Percentiles rank a stretch among this genome's conserved stretches.
Conservation (phyloP, 2,113 vertebrate genomes). For the Tauraco erythrolophus region DNA sequence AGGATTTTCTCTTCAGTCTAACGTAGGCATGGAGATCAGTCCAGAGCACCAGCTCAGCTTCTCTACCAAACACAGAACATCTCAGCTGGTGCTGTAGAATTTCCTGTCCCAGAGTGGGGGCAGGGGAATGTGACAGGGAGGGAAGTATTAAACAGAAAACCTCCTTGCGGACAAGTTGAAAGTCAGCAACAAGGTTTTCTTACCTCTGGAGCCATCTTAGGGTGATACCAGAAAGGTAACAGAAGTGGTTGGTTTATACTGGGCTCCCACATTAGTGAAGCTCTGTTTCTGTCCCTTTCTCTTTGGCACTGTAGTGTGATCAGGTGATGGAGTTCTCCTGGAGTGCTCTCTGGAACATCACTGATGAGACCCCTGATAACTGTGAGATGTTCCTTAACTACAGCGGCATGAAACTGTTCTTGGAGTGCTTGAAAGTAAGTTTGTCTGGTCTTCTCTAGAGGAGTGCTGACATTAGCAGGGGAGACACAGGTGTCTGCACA, state of each 20-base stretch:
- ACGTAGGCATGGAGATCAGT: background rate
- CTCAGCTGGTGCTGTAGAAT: background rate
- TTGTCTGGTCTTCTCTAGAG: background rate
- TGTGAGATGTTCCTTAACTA: slow-evolving; percentile 98
- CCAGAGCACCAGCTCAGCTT: background rate
- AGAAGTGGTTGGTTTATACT: background rate
- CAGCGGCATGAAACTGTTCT: slow-evolving; percentile 95
- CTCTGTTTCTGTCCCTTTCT: background rate
- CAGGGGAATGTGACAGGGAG: background rate
- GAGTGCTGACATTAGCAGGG: background rate
- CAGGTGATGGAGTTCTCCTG: slow-evolving; percentile 99
- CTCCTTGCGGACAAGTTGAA: background rate
- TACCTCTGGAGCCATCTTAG: background rate
- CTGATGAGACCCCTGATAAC: slow-evolving; percentile 97
- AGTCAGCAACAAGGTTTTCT: background rate
- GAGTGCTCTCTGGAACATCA: slow-evolving; percentile 99
- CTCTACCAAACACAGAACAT: background rate
- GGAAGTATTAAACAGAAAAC: background rate
- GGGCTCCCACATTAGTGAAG: background rate
- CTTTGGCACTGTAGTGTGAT: slow-evolving; percentile 83
- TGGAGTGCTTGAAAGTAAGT: slow-evolving; percentile 93
- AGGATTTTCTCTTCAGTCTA: background rate
- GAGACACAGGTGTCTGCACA: background rate
- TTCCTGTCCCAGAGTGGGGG: background rate
- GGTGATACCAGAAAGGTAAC: background rate